Percentiles rank a stretch among this genome's conserved stretches.
These are phyloP conservation scores for Leptopilina boulardi DNA, from an alignment of 1,140 invertebrate genomes.

Conservation along the genomic window DNA sequence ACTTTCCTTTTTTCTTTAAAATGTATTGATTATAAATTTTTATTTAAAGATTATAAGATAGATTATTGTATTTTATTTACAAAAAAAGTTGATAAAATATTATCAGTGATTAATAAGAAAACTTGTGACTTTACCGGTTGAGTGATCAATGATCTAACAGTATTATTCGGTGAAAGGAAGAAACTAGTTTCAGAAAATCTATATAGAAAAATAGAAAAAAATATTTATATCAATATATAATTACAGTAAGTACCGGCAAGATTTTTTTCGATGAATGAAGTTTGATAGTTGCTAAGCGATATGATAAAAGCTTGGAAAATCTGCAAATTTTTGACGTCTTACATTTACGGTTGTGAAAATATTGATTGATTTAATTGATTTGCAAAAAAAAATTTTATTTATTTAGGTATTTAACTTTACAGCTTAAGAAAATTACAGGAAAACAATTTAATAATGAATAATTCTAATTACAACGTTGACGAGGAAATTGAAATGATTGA, in stretches of 20 bases:
- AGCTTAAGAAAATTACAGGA: neutral
- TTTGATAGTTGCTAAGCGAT: neutral
- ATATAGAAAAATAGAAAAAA: neutral
- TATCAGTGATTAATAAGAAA: neutral
- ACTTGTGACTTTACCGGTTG: constrained; percentile 8
- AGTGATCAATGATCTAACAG: neutral
- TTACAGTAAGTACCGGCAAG: neutral
- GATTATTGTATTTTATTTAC: neutral
- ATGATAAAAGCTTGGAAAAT: neutral
- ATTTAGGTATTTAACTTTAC: neutral
- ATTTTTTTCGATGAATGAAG: no score
- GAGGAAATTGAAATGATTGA: constrained; percentile 9
- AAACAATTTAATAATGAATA: neutral
- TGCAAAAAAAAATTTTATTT: neutral
- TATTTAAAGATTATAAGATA: no score
- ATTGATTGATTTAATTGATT: neutral
- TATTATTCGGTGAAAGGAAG: neutral
- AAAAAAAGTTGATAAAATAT: neutral
- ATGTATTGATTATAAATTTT: no score
- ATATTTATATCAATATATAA: neutral
- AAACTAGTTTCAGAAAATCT: neutral
- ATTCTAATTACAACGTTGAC: neutral
- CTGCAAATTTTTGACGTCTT: neutral
- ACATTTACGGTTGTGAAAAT: neutral
- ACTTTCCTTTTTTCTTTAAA: no score